Evolutionary conservation across 1,140 invertebrate genomes (phyloP).

Genomic region (Whitmania pigra): DNA sequence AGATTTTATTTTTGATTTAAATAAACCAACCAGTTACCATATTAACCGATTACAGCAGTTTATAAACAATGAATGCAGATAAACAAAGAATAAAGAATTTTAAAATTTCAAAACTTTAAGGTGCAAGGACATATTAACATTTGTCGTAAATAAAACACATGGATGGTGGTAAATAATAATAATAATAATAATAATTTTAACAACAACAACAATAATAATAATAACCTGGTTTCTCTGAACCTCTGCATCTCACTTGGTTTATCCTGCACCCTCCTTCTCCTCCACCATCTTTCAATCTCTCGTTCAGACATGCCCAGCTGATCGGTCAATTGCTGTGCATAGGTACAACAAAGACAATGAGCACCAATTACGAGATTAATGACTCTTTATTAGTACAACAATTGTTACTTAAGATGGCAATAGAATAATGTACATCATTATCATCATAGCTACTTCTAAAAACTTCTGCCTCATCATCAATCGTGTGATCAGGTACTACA

Average conservation of each 20-base stretch:
- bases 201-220: too few species aligned
- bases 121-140: too few species aligned
- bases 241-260: constrained; percentile 24
- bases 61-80: too few species aligned
- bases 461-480: background rate
- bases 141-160: too few species aligned
- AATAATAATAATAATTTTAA: too few species aligned
- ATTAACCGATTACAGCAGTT: too few species aligned
- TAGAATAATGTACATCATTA: background rate
- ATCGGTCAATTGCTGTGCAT: constrained; percentile 13
- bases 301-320: constrained; percentile 20
- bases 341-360: background rate
- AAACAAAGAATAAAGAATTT: too few species aligned
- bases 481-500: background rate
- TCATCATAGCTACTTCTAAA: background rate
- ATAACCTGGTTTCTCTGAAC: constrained; percentile 23
- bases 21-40: too few species aligned
- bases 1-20: background rate
- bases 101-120: too few species aligned
- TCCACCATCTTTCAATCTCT: constrained; percentile 25
- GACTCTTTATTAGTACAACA: too few species aligned
- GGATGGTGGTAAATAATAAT: too few species aligned
- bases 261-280: constrained; percentile 20
- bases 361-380: too few species aligned
- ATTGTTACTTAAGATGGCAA: background rate